phyloP scores from a whole-genome alignment of 1,140 invertebrate species.

The Drosophila chauvacae region DNA sequence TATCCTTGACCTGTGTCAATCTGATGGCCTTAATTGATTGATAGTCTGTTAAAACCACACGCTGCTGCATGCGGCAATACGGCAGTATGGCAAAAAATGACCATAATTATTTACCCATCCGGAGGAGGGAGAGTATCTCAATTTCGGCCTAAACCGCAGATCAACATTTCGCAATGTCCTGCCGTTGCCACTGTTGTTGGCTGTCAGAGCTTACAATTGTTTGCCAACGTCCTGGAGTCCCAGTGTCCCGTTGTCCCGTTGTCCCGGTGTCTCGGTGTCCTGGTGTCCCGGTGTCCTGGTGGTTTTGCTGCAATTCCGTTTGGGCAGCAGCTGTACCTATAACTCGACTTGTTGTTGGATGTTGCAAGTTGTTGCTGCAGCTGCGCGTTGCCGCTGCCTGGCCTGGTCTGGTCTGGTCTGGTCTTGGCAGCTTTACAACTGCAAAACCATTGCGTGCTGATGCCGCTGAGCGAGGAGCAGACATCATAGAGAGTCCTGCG shows the following conservation, averaged over 20 bases:
- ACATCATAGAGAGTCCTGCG: constrained; percentile 49
- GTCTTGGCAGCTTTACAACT: constrained; percentile 78
- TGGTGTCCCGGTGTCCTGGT: constrained; percentile 25
- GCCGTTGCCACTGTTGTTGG: constrained; percentile 67
- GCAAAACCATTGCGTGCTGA: constrained; percentile 72
- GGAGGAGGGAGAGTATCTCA: constrained; percentile 45
- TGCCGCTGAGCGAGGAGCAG: constrained; percentile 43
- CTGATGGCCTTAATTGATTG: constrained; percentile 31
- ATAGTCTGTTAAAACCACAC: constrained; percentile 24
- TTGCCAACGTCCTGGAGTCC: constrained; percentile 49
- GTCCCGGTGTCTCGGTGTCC: constrained; percentile 14
- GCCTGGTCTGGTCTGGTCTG: constrained; percentile 31
- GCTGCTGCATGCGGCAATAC: constrained; percentile 6
- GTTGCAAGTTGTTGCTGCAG: constrained; percentile 37
- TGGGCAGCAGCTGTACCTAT: constrained; percentile 60
- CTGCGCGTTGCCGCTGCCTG: constrained; percentile 27
- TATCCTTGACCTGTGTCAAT: constrained; percentile 28
- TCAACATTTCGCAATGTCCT: constrained; percentile 37
- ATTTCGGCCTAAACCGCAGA: constrained; percentile 42
- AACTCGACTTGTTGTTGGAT: constrained; percentile 48
- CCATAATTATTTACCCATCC: constrained; percentile 27
- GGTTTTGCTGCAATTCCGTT: constrained; percentile 59
- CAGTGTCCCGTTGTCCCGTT: neutral
- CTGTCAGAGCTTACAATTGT: constrained; percentile 81
- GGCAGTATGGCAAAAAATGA: constrained; percentile 4